Evolutionary conservation across 2,797 vertebrate genomes (phyloP).

Genomic region (Myotis planiceps): DNA sequence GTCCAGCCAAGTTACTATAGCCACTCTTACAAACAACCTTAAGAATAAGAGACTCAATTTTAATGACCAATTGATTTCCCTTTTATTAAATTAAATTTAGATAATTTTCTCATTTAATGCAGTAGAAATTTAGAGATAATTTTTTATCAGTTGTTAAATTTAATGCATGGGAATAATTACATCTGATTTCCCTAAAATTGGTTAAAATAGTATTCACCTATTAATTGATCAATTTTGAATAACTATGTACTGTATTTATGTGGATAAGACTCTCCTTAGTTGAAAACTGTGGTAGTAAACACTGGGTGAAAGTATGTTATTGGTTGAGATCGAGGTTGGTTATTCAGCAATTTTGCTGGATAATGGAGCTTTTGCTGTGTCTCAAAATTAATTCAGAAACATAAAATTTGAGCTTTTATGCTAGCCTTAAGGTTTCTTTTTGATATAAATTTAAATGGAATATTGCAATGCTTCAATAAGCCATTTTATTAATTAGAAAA

Average conservation of each 20-base stretch:
- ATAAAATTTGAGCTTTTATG: not conserved
- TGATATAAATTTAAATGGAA: not conserved
- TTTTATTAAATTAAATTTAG: conserved; percentile 34
- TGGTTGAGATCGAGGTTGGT: not conserved
- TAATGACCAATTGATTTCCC: not conserved
- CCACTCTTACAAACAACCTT: not conserved
- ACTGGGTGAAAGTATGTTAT: conserved; percentile 2
- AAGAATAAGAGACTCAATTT: not conserved
- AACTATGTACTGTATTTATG: not conserved
- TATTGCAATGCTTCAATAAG: not conserved
- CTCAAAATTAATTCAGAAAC: conserved; percentile 12
- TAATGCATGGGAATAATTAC: conserved; percentile 13
- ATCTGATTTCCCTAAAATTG: conserved; percentile 34
- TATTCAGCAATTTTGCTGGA: conserved; percentile 34
- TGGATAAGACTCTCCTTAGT: not conserved
- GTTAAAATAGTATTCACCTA: conserved; percentile 16
- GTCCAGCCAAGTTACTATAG: not conserved
- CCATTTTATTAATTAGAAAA: conserved; percentile 19
- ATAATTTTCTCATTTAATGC: not conserved
- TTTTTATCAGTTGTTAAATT: conserved; percentile 34
- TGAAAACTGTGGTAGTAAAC: not conserved
- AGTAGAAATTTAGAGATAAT: conserved; percentile 31
- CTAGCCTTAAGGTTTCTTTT: conserved; percentile 9
- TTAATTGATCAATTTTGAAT: not conserved
- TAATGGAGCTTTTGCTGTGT: conserved; percentile 8